These are phyloP conservation scores for Caenorhabditis parvicauda DNA, from an alignment of 2,888 invertebrate genomes.

Conservation along the genomic window DNA sequence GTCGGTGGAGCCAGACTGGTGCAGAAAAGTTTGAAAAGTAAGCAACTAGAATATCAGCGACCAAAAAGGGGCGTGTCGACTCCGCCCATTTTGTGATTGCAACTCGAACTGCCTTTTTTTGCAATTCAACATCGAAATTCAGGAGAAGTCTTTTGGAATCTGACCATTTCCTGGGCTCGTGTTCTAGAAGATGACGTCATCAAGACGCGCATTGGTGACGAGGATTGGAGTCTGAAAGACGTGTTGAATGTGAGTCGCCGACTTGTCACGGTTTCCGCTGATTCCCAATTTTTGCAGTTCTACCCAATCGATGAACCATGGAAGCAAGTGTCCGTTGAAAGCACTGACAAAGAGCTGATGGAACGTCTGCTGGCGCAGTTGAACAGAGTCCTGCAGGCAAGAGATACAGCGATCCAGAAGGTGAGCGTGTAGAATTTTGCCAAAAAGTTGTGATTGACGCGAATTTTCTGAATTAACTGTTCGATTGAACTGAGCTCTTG, in stretches of 20 bases:
- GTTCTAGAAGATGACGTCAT: slow-evolving; percentile 13
- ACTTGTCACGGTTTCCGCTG: too few relatives aligned
- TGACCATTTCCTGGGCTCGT: slow-evolving; percentile 23
- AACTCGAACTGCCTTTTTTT: not conserved
- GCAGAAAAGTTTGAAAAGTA: slow-evolving; percentile 23
- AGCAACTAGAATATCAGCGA: not conserved
- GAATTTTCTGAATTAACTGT: too few relatives aligned
- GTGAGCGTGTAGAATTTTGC: slow-evolving; percentile 1
- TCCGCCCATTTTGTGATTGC: not conserved
- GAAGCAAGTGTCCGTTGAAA: slow-evolving; percentile 17
- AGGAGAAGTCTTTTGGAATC: slow-evolving; percentile 19
- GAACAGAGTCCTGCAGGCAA: slow-evolving; percentile 17
- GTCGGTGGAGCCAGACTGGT: slow-evolving; percentile 21
- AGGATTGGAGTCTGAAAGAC: not conserved
- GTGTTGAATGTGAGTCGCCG: not conserved
- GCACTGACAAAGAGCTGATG: slow-evolving; percentile 8
- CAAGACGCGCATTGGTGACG: slow-evolving; percentile 15
- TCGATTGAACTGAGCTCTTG: too few relatives aligned
- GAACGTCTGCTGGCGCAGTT: slow-evolving; percentile 16
- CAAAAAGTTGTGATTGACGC: too few relatives aligned
- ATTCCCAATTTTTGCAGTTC: slow-evolving; percentile 6
- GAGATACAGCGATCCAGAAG: slow-evolving; percentile 19
- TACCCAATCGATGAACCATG: slow-evolving; percentile 21
- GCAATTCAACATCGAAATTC: not conserved
- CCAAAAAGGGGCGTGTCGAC: not conserved